Conservation (phyloP, 2,888 invertebrate species). For the Oscheius sp. region DNA sequence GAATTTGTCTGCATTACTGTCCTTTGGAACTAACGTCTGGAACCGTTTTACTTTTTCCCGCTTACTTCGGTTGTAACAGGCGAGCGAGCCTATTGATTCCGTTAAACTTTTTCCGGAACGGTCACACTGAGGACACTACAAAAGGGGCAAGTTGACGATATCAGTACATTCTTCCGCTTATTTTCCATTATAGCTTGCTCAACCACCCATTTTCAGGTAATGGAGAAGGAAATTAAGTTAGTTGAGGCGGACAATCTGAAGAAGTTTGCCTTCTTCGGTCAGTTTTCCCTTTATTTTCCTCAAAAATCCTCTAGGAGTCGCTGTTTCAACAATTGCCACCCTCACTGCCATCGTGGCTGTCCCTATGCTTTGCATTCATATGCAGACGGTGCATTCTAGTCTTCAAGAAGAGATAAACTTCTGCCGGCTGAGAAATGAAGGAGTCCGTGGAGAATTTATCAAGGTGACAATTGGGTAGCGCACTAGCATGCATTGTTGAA, state of each 20-base stretch:
- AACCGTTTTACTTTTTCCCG: slow-evolving; percentile 25
- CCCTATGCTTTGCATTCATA: slow-evolving; percentile 68
- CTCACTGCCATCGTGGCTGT: slow-evolving; percentile 60
- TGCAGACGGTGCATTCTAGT: slow-evolving; percentile 61
- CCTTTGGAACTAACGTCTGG: too few species aligned
- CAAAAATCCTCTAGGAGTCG: slow-evolving; percentile 43
- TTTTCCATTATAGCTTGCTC: background rate
- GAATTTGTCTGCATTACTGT: too few species aligned
- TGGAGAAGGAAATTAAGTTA: slow-evolving; percentile 43
- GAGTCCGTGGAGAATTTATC: slow-evolving; percentile 41
- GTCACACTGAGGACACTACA: slow-evolving; percentile 26
- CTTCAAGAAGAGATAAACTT: slow-evolving; percentile 60
- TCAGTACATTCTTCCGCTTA: background rate
- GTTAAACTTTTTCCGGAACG: slow-evolving; percentile 27
- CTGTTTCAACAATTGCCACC: slow-evolving; percentile 61
- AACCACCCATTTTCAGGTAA: slow-evolving; percentile 21
- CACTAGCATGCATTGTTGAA: too few species aligned
- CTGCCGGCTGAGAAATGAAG: slow-evolving; percentile 43
- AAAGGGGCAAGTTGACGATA: slow-evolving; percentile 15
- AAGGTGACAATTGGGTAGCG: slow-evolving; percentile 29
- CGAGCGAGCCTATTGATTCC: slow-evolving; percentile 5
- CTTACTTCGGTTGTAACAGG: slow-evolving; percentile 25
- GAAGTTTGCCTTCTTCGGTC: slow-evolving; percentile 33
- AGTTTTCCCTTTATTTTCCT: background rate
- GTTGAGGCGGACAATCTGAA: slow-evolving; percentile 31